Base-by-base conservation (phyloP, 2,888 invertebrate genomes). In the Metallyticus violacea region DNA sequence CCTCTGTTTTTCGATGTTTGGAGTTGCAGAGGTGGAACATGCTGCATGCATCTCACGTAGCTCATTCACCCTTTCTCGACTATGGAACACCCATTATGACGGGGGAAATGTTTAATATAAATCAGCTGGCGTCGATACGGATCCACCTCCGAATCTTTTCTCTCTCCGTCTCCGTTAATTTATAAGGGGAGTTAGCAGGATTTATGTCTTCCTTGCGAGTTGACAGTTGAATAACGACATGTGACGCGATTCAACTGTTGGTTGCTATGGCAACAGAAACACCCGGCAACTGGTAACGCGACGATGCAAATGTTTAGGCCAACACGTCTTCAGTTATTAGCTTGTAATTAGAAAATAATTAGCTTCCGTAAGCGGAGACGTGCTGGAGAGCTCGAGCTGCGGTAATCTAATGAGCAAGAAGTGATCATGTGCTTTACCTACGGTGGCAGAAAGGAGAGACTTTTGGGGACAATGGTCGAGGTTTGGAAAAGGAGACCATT, bases 261-360 rank as follows among this genome's bases (percentile, higher is more conserved):
- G 83, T 83, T 83, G 77, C 83, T 28, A 83, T 83, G 77, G 83
- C 27, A 83, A 29, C 81, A 30, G 81, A 25, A 81, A 40, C 81
- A 87, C 87, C 76, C 85, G 84, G 77, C n/a, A n/a, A n/a, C n/a
- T n/a, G n/a, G n/a, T n/a, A n/a, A n/a, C n/a, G n/a, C 77, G 25
- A 78, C 81, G 86, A 88, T 88, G 88, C 88, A 88, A 88, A 88
- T 88, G 87, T 87, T 86, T 88, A 87, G 88, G 81, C 86, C 78
- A 77, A 80, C 87, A 87, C 87, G 88, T 88, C 88, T 87, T 88
- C 86, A 87, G 85, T 88, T 88, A 88, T 88, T 88, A 88, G 88
- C 85, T 86, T 79, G 87, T 88, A 88, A 88, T 88, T 88, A 88
- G 88, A 88, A 88, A 88, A 88, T 88, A 88, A 88, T 88, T 88